A percentile compares a stretch with the other conserved stretches of the same genome.
These are phyloP conservation scores for Disparrhopalites patrizii DNA, from an alignment of 2,888 invertebrate species.

Conservation along the genomic window DNA sequence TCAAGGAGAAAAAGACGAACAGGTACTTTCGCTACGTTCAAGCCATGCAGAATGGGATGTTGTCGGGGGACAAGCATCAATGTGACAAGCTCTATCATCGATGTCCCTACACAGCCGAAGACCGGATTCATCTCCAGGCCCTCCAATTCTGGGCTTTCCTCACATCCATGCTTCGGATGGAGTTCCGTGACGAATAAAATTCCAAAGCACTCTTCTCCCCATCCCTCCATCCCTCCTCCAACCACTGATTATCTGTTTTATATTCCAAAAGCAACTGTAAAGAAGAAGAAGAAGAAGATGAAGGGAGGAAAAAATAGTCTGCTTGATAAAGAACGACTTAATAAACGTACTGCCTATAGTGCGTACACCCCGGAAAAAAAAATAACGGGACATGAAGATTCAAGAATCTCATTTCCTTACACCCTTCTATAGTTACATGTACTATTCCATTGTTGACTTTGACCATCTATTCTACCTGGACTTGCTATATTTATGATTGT, in stretches of 20 bases:
- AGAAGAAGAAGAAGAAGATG: not conserved
- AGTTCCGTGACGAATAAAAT: slow-evolving; percentile 48
- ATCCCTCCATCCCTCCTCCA: not conserved
- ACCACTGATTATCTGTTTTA: not conserved
- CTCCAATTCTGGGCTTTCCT: slow-evolving; percentile 50
- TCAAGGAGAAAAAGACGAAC: slow-evolving; percentile 46
- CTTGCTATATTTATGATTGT: not conserved
- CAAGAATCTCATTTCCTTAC: slow-evolving; percentile 17
- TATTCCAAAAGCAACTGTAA: not conserved
- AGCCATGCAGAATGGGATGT: slow-evolving; percentile 49
- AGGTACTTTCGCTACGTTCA: slow-evolving; percentile 49
- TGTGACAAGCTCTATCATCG: slow-evolving; percentile 45
- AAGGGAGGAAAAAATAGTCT: no score
- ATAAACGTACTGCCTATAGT: no score
- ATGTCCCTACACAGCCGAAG: slow-evolving; percentile 48
- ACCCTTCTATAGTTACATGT: not conserved
- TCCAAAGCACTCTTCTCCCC: slow-evolving; percentile 7
- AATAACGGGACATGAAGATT: slow-evolving; percentile 12
- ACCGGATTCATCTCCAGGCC: slow-evolving; percentile 49
- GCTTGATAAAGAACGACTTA: no score
- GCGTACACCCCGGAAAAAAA: not conserved
- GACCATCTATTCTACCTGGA: slow-evolving; percentile 7
- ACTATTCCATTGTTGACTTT: slow-evolving; percentile 5
- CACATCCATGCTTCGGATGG: slow-evolving; percentile 48
- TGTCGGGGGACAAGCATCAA: slow-evolving; percentile 39